phyloP scores from a whole-genome alignment of 2,797 vertebrate genomes.

The Tolypeutes matacus region DNA sequence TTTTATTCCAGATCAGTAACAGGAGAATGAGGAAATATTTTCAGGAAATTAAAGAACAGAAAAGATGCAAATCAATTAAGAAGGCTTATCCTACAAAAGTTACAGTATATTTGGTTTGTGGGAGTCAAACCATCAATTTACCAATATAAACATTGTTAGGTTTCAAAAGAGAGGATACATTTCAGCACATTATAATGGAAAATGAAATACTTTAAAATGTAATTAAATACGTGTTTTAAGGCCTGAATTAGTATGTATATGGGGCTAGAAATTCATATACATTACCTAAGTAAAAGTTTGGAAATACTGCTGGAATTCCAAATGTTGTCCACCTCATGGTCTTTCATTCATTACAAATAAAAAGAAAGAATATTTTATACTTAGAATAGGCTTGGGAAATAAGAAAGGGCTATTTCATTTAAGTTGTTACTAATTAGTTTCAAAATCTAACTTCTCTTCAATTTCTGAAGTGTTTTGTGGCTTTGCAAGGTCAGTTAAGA shows the following conservation, averaged over 20 bases:
- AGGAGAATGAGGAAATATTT: slow-evolving; percentile 64
- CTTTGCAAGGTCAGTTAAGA: slow-evolving; percentile 11
- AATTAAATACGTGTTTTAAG: background rate
- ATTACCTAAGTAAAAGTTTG: background rate
- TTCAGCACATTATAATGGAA: background rate
- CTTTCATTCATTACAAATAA: background rate
- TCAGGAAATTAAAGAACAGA: slow-evolving; percentile 78
- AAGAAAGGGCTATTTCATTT: slow-evolving; percentile 19
- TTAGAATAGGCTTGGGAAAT: background rate
- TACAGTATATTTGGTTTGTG: background rate
- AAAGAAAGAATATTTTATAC: background rate
- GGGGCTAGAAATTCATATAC: background rate
- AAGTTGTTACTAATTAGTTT: slow-evolving; percentile 35
- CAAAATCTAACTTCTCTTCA: slow-evolving; percentile 44
- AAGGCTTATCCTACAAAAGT: background rate
- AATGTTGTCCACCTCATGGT: background rate
- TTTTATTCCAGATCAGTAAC: slow-evolving; percentile 73
- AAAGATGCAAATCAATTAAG: slow-evolving; percentile 63
- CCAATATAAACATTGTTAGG: slow-evolving; percentile 28
- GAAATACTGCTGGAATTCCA: background rate
- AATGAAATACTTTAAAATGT: slow-evolving; percentile 46
- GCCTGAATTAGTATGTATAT: background rate
- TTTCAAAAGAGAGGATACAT: background rate
- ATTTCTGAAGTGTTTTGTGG: background rate
- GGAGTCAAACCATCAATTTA: slow-evolving; percentile 33